These are phyloP conservation scores for Erebia ligea DNA, from an alignment of 2,888 invertebrate genomes.

Conservation along the genomic window DNA sequence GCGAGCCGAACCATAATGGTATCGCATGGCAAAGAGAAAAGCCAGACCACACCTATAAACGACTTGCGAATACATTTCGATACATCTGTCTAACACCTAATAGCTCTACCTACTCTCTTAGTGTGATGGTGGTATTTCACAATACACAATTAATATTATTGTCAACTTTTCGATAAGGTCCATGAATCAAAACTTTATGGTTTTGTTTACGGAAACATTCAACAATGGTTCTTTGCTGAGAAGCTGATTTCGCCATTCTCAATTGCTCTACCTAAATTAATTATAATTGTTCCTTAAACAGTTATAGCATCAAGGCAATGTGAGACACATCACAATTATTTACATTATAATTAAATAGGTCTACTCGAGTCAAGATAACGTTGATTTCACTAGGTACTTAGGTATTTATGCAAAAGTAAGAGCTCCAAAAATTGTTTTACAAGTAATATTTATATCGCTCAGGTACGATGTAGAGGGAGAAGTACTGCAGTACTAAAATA, in stretches of 20 bases:
- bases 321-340: not conserved
- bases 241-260: not conserved
- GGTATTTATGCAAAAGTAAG: not conserved
- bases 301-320: slow-evolving; percentile 20
- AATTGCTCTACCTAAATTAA: not conserved
- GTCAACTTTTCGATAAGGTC: slow-evolving; percentile 53
- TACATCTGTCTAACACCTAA: slow-evolving; percentile 3
- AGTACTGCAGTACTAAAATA: too few relatives aligned
- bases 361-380: slow-evolving; percentile 18
- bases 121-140: slow-evolving; percentile 22
- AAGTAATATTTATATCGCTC: not conserved
- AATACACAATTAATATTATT: slow-evolving; percentile 35
- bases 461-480: not conserved
- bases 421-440: not conserved
- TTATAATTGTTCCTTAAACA: not conserved
- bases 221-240: slow-evolving; percentile 29
- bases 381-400: too few relatives aligned
- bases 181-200: slow-evolving; percentile 64
- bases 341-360: slow-evolving; percentile 1
- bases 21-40: slow-evolving; percentile 43
- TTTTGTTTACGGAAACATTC: slow-evolving; percentile 47
- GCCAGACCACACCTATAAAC: slow-evolving; percentile 50
- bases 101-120: slow-evolving; percentile 21
- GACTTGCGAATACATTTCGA: slow-evolving; percentile 47
- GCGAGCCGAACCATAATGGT: slow-evolving; percentile 53